Base-by-base conservation (phyloP, 1,140 invertebrate genomes). In the Papilio polytes region DNA sequence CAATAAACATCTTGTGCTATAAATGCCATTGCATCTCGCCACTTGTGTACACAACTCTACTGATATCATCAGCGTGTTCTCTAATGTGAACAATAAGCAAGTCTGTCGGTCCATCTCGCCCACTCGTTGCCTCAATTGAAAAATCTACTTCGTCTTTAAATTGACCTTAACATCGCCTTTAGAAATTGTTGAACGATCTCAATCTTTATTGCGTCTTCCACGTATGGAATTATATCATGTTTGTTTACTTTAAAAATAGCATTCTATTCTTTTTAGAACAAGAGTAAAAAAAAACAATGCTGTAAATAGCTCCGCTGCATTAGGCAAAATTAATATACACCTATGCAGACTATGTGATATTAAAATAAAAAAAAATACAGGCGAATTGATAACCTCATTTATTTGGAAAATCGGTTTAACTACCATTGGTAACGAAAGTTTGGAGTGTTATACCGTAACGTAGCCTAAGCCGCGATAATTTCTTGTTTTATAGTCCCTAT, bases 41-140 rank as follows among this genome's bases (percentile, higher is more conserved):
- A 41, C 8, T 59, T 59, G 53, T 78, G 76, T 76, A 46, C 20
- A 74, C 20, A 74, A 26, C n/a, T 78, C 41, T 84, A 90, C 82
- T 87, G 88, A 92, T 92, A 90, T 86, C 87, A 88, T 89, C 87
- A 20, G 3, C 56, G 56, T 20, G 84, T 48, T 48, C 46, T 74
- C 82, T 88, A 87, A 89, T 85, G 80, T 85, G 86, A 88, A 80
- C 86, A 92, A 94, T 87, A 86, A 91, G 89, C 85, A 86, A 92
- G 86, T 82, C 79, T 48, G 76, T 76, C 74, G 74, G 66, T 80
- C 82, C 77, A 86, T 84, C 85, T 85, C 90, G 89, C 91, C 90
- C 91, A 91, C 92, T 84, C 77, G 78, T 80, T 81, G 88, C 81
- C 83, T 91, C 88, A 94, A 94, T 94, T 94, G 91, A 93, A 89